A percentile compares a stretch with the other conserved stretches of the same genome.
phyloP scores from a whole-genome alignment of 1,140 invertebrate species.

The Drosophila rhopaloa region DNA sequence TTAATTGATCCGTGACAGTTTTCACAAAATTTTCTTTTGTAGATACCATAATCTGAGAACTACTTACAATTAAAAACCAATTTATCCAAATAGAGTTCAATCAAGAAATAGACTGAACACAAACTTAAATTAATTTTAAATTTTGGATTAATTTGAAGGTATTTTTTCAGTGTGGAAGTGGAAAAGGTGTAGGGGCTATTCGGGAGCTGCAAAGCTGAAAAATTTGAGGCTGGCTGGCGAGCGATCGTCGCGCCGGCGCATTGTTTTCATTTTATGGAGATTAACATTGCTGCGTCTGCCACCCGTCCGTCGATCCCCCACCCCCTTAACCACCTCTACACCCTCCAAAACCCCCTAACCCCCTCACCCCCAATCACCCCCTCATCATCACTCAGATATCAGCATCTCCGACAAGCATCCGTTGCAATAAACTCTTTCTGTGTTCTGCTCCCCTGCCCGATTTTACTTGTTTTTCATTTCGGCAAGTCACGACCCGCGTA shows the following conservation, averaged over 20 bases:
- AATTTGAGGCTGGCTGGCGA: conserved; percentile 37
- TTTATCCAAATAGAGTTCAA: no score
- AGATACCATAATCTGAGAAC: no score
- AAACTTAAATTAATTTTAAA: no score
- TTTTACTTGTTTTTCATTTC: conserved; percentile 81
- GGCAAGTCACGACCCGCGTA: conserved; percentile 82
- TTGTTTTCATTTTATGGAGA: conserved; percentile 83
- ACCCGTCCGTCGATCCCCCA: background rate
- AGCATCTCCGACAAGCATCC: conserved; percentile 79
- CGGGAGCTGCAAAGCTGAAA: conserved; percentile 33
- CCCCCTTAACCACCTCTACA: background rate
- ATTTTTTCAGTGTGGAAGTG: conserved; percentile 8
- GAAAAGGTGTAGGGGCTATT: background rate
- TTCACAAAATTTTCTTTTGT: no score
- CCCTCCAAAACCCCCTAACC: conserved; percentile 1
- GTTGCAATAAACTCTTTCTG: conserved; percentile 64
- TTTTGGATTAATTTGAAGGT: no score
- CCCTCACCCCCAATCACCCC: conserved; percentile 8
- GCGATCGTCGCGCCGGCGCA: conserved; percentile 73
- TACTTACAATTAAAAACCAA: no score
- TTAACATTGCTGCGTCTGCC: conserved; percentile 76
- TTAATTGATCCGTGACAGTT: no score
- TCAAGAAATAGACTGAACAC: no score
- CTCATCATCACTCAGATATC: conserved; percentile 56
- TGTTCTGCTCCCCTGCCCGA: conserved; percentile 58